phyloP scores from a whole-genome alignment of 2,113 vertebrate species.

The Pseudopodoces humilis region DNA sequence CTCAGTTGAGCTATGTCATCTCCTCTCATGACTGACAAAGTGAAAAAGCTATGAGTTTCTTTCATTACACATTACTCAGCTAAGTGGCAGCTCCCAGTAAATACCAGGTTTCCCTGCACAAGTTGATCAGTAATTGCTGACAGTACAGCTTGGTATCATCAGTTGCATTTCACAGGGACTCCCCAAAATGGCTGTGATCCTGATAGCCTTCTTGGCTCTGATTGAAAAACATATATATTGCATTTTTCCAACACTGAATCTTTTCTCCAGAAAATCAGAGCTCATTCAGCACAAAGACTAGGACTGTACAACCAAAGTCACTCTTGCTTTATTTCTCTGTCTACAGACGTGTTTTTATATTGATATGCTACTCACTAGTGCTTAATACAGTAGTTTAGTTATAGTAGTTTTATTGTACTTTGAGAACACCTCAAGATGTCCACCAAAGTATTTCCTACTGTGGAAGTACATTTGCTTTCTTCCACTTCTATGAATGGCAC shows the following conservation, averaged over 20 bases:
- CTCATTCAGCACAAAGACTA: neutral
- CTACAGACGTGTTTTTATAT: neutral
- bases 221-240: neutral
- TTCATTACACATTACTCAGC: neutral
- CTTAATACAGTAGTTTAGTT: neutral
- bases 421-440: neutral
- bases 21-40: neutral
- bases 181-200: neutral
- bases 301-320: neutral
- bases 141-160: neutral
- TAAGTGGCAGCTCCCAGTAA: neutral
- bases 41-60: neutral
- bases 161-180: neutral
- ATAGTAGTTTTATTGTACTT: neutral
- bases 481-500: neutral
- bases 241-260: neutral
- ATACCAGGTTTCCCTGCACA: neutral
- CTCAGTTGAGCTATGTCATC: neutral
- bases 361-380: neutral
- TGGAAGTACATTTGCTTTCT: neutral
- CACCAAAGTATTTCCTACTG: neutral
- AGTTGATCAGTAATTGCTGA: neutral
- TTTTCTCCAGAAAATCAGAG: neutral
- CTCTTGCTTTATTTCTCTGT: neutral
- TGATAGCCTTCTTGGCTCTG: neutral